A percentile compares a stretch with the other conserved stretches of the same genome.
Conservation (phyloP, 2,113 vertebrate species). For the Gallinago media region DNA sequence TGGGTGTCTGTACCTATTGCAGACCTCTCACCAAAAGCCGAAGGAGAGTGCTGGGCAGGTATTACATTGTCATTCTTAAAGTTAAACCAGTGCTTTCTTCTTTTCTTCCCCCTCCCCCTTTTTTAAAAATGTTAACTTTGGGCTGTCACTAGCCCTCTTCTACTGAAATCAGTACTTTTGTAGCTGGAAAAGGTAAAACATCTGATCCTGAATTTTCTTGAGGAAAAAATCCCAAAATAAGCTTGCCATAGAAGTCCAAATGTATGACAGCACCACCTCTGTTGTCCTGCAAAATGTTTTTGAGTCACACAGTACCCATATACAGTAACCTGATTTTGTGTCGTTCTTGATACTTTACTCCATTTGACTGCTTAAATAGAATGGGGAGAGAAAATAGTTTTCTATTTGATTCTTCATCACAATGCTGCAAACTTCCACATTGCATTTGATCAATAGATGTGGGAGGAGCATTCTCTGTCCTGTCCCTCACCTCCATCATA, state of each 20-base stretch:
- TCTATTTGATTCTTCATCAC: background rate
- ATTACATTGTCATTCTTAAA: background rate
- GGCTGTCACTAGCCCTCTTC: background rate
- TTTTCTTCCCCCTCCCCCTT: fast-evolving
- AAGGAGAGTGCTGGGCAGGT: background rate
- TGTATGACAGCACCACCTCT: background rate
- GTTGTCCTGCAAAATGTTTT: background rate
- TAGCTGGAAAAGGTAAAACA: background rate
- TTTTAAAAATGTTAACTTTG: background rate
- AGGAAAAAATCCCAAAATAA: background rate
- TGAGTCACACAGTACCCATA: background rate
- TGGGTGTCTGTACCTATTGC: background rate
- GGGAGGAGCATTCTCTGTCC: background rate
- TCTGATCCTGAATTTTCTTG: background rate
- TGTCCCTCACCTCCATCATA: background rate
- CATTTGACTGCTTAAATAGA: background rate
- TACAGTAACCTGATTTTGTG: background rate
- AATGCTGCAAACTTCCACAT: background rate
- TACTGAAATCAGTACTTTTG: background rate
- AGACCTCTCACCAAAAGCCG: background rate
- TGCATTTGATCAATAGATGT: background rate
- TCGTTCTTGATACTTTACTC: background rate
- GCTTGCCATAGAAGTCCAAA: background rate
- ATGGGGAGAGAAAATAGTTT: background rate
- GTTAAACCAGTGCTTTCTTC: background rate